Percentiles rank a stretch among this genome's conserved stretches.
phyloP scores from a whole-genome alignment of 2,888 invertebrate species.

The Deilephila elpenor region DNA sequence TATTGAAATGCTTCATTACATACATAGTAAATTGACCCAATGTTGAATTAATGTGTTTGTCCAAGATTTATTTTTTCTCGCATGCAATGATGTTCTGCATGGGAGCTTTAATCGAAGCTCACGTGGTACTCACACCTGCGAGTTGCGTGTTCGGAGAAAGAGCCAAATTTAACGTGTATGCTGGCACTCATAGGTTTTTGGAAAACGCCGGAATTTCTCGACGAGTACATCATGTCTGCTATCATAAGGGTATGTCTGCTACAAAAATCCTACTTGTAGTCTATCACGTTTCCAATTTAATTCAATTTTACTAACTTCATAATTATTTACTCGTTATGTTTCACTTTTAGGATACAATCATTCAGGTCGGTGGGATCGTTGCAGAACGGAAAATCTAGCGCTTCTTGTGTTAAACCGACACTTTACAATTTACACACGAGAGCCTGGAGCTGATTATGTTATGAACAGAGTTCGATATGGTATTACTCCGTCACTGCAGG shows the following conservation, averaged over 20 bases:
- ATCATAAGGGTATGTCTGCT: conserved; percentile 63
- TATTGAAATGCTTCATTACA: too few relatives aligned
- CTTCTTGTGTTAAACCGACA: conserved; percentile 63
- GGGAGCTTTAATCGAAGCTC: conserved; percentile 70
- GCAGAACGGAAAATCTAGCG: conserved; percentile 65
- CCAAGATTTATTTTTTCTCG: conserved; percentile 69
- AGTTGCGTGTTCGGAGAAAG: conserved; percentile 68
- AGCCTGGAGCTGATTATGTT: conserved; percentile 56
- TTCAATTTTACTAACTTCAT: too few relatives aligned
- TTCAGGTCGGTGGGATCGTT: conserved; percentile 56
- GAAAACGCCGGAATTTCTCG: conserved; percentile 58
- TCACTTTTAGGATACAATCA: conserved; percentile 62
- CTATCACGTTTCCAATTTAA: too few relatives aligned
- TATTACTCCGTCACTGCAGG: conserved; percentile 34
- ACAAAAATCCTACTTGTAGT: background rate
- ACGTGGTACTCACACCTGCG: conserved; percentile 73
- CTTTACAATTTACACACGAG: conserved; percentile 61
- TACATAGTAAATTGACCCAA: too few relatives aligned
- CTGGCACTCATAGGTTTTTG: conserved; percentile 66
- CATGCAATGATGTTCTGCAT: conserved; percentile 76
- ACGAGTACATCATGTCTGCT: conserved; percentile 63
- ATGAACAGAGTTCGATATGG: conserved; percentile 72
- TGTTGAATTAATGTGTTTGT: conserved; percentile 20
- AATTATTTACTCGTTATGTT: too few relatives aligned
- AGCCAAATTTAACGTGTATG: conserved; percentile 66